phyloP scores from a whole-genome alignment of 2,113 vertebrate species.

The Gila orcuttii region DNA sequence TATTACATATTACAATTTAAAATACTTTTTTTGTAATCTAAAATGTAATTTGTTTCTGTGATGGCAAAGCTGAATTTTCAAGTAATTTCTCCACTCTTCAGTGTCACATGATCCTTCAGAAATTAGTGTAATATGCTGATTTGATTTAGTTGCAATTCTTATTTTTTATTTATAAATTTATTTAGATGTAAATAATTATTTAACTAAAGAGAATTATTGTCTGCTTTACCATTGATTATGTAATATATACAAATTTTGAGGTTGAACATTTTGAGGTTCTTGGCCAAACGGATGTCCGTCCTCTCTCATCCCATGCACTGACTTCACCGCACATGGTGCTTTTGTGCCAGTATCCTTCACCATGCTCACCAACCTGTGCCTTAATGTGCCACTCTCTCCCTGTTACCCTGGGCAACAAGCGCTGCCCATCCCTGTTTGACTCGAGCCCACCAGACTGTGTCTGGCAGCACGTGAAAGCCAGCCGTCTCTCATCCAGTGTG shows the following conservation, averaged over 20 bases:
- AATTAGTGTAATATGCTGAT: neutral
- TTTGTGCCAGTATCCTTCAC: constrained; percentile 20
- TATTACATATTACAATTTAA: neutral
- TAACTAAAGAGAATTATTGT: too few species aligned
- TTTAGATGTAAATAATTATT: too few species aligned
- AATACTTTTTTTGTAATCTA: neutral
- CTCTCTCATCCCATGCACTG: neutral
- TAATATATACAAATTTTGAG: neutral
- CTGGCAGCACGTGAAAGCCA: constrained; percentile 43
- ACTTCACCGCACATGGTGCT: constrained; percentile 35
- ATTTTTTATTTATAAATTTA: too few species aligned
- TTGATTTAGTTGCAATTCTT: too few species aligned
- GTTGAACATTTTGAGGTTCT: neutral
- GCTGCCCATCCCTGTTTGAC: constrained; percentile 47
- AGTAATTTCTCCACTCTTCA: neutral
- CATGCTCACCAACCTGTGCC: constrained; percentile 24
- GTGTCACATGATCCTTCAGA: neutral
- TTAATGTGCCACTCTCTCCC: constrained; percentile 33
- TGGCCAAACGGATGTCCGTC: neutral
- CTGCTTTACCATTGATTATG: neutral
- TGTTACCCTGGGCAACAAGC: constrained; percentile 59
- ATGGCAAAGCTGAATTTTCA: neutral
- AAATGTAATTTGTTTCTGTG: neutral
- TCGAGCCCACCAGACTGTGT: constrained; percentile 49
- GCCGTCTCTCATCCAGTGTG: constrained; percentile 22